These are phyloP conservation scores for Latrodectus elegans DNA, from an alignment of 2,888 invertebrate genomes.

Conservation along the genomic window DNA sequence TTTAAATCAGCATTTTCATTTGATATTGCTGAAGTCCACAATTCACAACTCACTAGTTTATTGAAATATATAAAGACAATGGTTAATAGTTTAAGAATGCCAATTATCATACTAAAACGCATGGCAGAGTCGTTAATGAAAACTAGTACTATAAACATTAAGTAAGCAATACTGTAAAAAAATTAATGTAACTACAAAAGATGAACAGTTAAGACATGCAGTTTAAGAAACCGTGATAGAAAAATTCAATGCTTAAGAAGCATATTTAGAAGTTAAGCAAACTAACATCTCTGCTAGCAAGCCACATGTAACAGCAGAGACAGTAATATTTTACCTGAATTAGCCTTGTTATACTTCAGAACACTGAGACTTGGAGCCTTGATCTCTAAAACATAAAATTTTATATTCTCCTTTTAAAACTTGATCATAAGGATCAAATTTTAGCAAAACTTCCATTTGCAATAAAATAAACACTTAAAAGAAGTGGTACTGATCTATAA, in stretches of 20 bases:
- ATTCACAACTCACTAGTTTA: too few relatives aligned
- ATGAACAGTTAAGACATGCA: neutral
- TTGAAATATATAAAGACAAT: too few relatives aligned
- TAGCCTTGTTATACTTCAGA: constrained; percentile 61
- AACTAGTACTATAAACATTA: too few relatives aligned
- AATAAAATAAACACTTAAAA: too few relatives aligned
- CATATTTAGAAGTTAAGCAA: neutral
- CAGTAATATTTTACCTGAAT: constrained; percentile 53
- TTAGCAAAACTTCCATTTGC: neutral
- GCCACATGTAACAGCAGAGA: constrained; percentile 37
- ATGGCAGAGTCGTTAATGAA: too few relatives aligned
- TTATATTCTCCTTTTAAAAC: neutral
- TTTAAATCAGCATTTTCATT: too few relatives aligned
- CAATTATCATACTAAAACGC: too few relatives aligned
- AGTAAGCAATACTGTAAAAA: neutral
- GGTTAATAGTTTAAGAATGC: too few relatives aligned
- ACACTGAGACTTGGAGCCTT: constrained; percentile 27
- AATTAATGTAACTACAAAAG: neutral
- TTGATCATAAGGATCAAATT: neutral
- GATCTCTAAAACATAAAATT: constrained; percentile 47
- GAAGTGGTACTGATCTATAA: too few relatives aligned
- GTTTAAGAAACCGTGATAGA: neutral
- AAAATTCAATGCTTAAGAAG: neutral
- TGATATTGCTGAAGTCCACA: too few relatives aligned
- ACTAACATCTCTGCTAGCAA: constrained; percentile 10